A percentile compares a stretch with the other conserved stretches of the same genome.
phyloP scores from a whole-genome alignment of 2,113 vertebrate genomes.

The Tragelaphus buxtoni region DNA sequence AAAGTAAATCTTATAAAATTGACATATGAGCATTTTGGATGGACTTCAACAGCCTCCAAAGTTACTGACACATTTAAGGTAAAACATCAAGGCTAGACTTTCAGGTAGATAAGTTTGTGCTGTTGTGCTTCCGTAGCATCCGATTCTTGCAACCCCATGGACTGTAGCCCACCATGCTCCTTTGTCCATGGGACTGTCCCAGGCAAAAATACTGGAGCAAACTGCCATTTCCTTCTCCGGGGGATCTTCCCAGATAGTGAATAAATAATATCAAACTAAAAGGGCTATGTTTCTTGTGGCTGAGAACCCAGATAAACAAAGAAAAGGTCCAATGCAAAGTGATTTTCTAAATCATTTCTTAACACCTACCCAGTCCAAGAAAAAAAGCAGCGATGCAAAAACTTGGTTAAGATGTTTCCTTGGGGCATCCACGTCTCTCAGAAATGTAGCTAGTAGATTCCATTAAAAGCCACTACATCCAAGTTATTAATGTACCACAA shows the following conservation, averaged over 20 bases:
- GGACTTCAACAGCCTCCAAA: background rate
- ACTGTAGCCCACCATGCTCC: background rate
- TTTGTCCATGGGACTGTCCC: background rate
- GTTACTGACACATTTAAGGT: background rate
- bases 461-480: background rate
- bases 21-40: background rate
- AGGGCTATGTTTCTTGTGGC: background rate
- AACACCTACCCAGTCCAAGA: background rate
- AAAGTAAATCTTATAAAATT: background rate
- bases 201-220: background rate
- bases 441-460: background rate
- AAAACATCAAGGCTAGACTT: background rate
- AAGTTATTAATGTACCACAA: background rate
- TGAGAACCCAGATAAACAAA: background rate
- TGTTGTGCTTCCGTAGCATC: background rate
- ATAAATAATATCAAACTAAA: background rate
- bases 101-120: background rate
- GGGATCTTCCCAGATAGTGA: background rate
- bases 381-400: background rate
- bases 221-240: background rate
- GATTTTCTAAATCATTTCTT: background rate
- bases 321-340: background rate
- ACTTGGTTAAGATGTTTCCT: background rate
- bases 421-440: background rate
- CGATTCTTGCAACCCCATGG: background rate